These are phyloP conservation scores for Falco rusticolus DNA, from an alignment of 2,797 vertebrate genomes.

Conservation along the genomic window DNA sequence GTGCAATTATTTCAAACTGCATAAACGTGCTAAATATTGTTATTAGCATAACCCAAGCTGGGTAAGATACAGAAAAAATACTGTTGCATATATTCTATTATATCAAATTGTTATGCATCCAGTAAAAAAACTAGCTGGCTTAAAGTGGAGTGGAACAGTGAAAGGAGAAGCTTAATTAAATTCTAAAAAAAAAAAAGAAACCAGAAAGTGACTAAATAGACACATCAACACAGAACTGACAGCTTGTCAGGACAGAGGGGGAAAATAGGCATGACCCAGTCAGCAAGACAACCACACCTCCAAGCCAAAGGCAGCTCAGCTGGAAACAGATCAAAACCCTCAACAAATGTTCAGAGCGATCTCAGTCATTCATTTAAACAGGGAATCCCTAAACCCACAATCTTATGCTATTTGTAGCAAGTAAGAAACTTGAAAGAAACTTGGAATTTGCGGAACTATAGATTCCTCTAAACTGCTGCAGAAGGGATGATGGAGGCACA, in stretches of 20 bases:
- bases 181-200: background rate
- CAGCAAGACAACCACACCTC: background rate
- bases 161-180: background rate
- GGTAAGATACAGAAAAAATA: background rate
- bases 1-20: background rate
- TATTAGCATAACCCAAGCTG: slow-evolving; percentile 1
- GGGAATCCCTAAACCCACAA: slow-evolving; percentile 17
- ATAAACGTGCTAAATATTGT: background rate
- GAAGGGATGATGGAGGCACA: background rate
- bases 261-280: background rate
- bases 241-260: background rate
- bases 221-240: background rate
- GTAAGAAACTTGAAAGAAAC: background rate
- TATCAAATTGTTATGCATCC: background rate
- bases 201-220: background rate
- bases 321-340: slow-evolving; percentile 33
- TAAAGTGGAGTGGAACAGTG: background rate
- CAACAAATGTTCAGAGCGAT: background rate
- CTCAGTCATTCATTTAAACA: background rate
- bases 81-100: background rate
- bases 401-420: background rate
- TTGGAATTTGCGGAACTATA: background rate
- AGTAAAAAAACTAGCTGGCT: background rate
- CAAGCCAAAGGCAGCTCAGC: background rate
- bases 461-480: background rate